Evolutionary conservation across 2,113 vertebrate species (phyloP).

Genomic region (Forbesichthys papilliferus): DNA sequence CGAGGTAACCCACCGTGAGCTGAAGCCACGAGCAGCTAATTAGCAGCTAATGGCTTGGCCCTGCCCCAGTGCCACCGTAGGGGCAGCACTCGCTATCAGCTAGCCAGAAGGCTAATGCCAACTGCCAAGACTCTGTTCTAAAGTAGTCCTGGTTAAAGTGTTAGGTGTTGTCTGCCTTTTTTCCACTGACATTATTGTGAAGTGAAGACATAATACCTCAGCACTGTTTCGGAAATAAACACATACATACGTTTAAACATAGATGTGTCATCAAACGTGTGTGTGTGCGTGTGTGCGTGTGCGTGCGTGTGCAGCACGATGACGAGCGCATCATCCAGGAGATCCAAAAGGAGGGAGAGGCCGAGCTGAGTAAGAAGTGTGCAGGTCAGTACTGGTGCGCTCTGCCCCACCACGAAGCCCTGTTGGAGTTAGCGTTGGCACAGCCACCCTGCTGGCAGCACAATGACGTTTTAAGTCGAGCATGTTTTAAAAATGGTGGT

Average conservation of each 20-base stretch:
- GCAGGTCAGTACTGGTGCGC: constrained; percentile 72
- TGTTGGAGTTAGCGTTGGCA: too few species aligned
- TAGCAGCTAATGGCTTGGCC: constrained; percentile 51
- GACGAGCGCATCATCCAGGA: constrained; percentile 94
- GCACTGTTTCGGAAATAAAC: background rate
- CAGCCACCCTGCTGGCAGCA: too few species aligned
- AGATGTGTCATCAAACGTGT: too few species aligned
- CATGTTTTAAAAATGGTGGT: too few species aligned
- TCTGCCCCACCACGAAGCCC: background rate
- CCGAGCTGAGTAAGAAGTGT: constrained; percentile 88
- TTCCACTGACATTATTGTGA: background rate
- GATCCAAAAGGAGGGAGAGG: constrained; percentile 93
- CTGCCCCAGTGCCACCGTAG: constrained; percentile 27
- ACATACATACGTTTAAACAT: background rate
- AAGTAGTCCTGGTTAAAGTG: constrained; percentile 1
- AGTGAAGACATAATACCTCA: too few species aligned
- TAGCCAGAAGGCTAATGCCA: background rate
- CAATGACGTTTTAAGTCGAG: too few species aligned
- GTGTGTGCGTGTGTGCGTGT: background rate
- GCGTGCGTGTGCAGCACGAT: constrained; percentile 80
- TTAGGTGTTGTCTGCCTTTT: background rate
- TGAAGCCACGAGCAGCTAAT: constrained; percentile 37
- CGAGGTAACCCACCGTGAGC: constrained; percentile 27
- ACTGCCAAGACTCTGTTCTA: constrained; percentile 7
- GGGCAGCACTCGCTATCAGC: constrained; percentile 6